These are phyloP conservation scores for Drosophila putrida DNA, from an alignment of 2,888 invertebrate species.

Conservation along the genomic window DNA sequence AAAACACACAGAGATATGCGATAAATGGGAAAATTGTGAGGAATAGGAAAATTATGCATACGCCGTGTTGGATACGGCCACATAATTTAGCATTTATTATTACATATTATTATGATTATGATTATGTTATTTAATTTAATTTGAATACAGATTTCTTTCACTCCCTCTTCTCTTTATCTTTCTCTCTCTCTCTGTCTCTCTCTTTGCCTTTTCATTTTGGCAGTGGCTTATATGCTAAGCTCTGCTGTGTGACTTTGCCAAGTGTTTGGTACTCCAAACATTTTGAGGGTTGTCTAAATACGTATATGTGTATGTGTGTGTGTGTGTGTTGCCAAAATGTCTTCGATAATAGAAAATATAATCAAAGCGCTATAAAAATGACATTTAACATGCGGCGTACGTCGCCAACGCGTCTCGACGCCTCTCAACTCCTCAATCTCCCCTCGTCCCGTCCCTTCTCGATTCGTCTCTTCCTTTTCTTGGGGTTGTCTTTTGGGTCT, in stretches of 20 bases:
- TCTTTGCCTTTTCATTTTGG: neutral
- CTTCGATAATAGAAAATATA: conserved; percentile 81
- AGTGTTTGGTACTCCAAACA: conserved; percentile 34
- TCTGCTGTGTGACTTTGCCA: conserved; percentile 40
- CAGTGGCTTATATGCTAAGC: conserved; percentile 55
- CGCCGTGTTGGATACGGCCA: conserved; percentile 68
- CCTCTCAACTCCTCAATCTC: conserved; percentile 8
- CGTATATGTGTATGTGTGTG: conserved; percentile 18
- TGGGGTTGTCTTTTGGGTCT: conserved; percentile 41
- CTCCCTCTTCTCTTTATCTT: neutral
- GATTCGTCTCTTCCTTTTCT: neutral
- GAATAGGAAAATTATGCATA: conserved; percentile 52
- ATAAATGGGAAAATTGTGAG: conserved; percentile 1
- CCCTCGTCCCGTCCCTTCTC: conserved; percentile 2
- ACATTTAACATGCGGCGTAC: conserved; percentile 80
- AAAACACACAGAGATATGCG: neutral
- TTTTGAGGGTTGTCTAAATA: conserved; percentile 35
- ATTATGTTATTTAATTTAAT: conserved; percentile 82
- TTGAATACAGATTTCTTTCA: conserved; percentile 62
- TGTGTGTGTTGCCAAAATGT: conserved; percentile 70
- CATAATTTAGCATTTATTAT: conserved; percentile 80
- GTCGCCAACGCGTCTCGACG: conserved; percentile 72
- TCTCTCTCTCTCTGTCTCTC: conserved; percentile 5
- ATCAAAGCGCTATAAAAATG: conserved; percentile 81
- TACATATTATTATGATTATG: conserved; percentile 78